Evolutionary conservation across 2,113 vertebrate species (phyloP).

Genomic region (Erythrocercus mccallii): DNA sequence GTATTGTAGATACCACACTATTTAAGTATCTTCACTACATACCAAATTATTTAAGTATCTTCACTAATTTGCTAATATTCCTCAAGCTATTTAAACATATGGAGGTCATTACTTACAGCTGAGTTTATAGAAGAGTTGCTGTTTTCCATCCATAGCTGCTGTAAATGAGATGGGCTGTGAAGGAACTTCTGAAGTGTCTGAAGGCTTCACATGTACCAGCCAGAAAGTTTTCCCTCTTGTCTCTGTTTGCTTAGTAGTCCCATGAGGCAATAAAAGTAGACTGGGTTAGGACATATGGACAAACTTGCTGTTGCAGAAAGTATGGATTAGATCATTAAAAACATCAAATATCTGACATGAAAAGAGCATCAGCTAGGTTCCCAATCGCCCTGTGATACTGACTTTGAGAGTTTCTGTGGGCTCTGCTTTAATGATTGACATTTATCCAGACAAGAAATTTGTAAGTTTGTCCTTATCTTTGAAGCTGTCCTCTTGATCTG

Average conservation of each 20-base stretch:
- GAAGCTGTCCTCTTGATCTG: neutral
- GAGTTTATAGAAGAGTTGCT: neutral
- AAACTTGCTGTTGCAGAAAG: neutral
- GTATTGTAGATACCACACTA: neutral
- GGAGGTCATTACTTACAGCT: conserved; percentile 24
- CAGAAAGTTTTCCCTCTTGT: neutral
- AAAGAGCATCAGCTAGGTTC: neutral
- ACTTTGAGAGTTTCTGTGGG: neutral
- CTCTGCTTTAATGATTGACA: neutral
- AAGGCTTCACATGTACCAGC: neutral
- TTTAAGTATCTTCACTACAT: neutral
- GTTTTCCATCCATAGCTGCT: conserved; percentile 10
- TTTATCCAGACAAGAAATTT: neutral
- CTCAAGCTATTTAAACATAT: neutral
- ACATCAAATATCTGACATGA: neutral
- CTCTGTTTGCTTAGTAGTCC: neutral
- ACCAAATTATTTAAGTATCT: neutral
- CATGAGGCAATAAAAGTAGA: conserved; percentile 8
- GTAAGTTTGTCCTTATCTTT: neutral
- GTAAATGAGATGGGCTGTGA: conserved; percentile 21
- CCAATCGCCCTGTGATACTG: neutral
- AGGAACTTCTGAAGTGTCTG: conserved; percentile 6
- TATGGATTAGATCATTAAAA: neutral
- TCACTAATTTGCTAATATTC: neutral
- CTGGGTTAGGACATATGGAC: neutral